Percentiles rank a stretch among this genome's conserved stretches.
These are phyloP conservation scores for Drosophila quadrilineata DNA, from an alignment of 1,140 invertebrate species.

Conservation along the genomic window DNA sequence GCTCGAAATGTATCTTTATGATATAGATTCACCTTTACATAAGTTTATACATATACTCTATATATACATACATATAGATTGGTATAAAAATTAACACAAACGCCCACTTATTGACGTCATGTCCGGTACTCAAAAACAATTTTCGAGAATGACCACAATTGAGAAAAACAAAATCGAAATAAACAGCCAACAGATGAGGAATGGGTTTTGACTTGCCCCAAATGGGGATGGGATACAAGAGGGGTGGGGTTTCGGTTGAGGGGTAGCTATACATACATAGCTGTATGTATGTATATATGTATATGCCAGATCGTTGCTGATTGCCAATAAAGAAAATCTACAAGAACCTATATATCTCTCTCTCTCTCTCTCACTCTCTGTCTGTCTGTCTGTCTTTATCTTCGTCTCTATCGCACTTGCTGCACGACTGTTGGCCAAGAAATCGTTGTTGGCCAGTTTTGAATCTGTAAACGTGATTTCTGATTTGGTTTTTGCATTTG, in stretches of 20 bases:
- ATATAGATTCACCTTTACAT: constrained; percentile 31
- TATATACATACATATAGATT: constrained; percentile 6
- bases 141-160: constrained; percentile 80
- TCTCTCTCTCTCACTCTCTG: too few relatives aligned
- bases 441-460: constrained; percentile 17
- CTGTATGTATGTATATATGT: too few relatives aligned
- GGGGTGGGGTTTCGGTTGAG: neutral
- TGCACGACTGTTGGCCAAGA: constrained; percentile 34
- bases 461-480: constrained; percentile 55
- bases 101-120: constrained; percentile 79
- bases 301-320: constrained; percentile 33
- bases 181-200: constrained; percentile 48
- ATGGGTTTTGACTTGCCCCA: neutral
- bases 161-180: constrained; percentile 78
- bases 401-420: too few relatives aligned
- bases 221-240: neutral
- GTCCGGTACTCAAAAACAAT: constrained; percentile 80
- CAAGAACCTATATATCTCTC: neutral
- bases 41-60: neutral
- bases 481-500: constrained; percentile 18
- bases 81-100: constrained; percentile 75
- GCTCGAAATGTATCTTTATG: constrained; percentile 27
- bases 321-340: constrained; percentile 60
- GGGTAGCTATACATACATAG: too few relatives aligned
- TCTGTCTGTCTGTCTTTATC: neutral